Conservation (phyloP, 1,140 invertebrate genomes). For the Drosophila sechellia region DNA sequence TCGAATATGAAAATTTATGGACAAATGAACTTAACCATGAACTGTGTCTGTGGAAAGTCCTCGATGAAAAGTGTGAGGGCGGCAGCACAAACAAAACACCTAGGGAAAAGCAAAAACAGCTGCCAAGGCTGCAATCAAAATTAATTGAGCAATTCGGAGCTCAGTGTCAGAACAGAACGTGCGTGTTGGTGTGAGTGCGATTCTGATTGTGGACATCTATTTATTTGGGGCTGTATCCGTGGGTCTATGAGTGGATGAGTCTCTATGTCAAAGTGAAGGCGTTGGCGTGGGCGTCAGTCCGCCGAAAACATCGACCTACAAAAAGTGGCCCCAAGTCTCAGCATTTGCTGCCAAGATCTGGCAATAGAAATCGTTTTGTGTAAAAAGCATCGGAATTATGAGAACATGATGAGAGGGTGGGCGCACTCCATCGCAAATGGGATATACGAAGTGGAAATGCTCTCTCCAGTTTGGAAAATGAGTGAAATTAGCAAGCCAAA, state of each 20-base stretch:
- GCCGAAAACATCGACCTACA: conserved; percentile 55
- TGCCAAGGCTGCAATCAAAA: conserved; percentile 80
- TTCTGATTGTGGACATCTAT: conserved; percentile 32
- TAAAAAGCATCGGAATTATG: conserved; percentile 70
- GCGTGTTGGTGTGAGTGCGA: conserved; percentile 28
- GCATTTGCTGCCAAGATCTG: conserved; percentile 39
- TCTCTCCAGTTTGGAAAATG: neutral
- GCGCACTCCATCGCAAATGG: neutral
- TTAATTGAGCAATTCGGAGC: conserved; percentile 75
- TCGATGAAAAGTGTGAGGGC: conserved; percentile 42
- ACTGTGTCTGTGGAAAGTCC: conserved; percentile 43
- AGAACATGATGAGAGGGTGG: conserved; percentile 18
- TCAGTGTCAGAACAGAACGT: conserved; percentile 51
- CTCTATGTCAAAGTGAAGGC: conserved; percentile 72
- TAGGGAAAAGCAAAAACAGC: conserved; percentile 60
- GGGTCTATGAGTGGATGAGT: conserved; percentile 24
- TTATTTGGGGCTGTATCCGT: conserved; percentile 7
- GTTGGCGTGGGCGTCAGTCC: conserved; percentile 56
- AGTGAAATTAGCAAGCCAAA: neutral
- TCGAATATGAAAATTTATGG: conserved; percentile 47
- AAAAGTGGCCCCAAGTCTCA: conserved; percentile 43
- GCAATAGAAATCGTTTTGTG: conserved; percentile 55
- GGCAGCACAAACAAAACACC: conserved; percentile 35
- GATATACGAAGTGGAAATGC: neutral
- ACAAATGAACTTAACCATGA: conserved; percentile 55